Conservation (phyloP, 2,113 vertebrate genomes). For the Microcebus tavaratra region DNA sequence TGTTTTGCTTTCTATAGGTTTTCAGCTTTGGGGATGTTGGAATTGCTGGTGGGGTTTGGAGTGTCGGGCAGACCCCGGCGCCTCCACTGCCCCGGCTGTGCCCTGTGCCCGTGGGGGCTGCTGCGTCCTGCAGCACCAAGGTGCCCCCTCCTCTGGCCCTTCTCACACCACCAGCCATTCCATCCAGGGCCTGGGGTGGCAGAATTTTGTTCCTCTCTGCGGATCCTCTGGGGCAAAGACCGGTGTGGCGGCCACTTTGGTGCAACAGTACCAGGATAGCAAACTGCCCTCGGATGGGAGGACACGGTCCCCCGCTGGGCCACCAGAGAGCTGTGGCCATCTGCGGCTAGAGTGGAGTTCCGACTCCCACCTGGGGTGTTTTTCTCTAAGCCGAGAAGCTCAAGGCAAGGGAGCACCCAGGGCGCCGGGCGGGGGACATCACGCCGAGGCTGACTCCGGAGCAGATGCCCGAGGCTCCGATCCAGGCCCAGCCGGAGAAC, state of each 20-base stretch:
- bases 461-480: accelerated
- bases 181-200: accelerated
- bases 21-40: background rate
- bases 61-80: accelerated
- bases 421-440: background rate
- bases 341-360: accelerated
- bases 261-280: background rate
- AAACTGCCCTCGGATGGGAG: background rate
- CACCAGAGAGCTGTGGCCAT: accelerated
- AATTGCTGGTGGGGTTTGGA: background rate
- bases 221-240: background rate
- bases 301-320: accelerated
- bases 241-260: background rate
- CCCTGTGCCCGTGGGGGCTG: too few relatives aligned
- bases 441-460: accelerated
- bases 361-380: background rate
- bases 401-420: background rate
- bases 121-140: accelerated
- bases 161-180: background rate
- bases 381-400: background rate
- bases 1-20: background rate
- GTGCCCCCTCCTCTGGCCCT: background rate
- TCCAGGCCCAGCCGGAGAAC: too few relatives aligned
- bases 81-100: accelerated
- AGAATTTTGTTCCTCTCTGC: accelerated